phyloP scores from a whole-genome alignment of 2,888 invertebrate species.

The Acanthosepion pharaonis region DNA sequence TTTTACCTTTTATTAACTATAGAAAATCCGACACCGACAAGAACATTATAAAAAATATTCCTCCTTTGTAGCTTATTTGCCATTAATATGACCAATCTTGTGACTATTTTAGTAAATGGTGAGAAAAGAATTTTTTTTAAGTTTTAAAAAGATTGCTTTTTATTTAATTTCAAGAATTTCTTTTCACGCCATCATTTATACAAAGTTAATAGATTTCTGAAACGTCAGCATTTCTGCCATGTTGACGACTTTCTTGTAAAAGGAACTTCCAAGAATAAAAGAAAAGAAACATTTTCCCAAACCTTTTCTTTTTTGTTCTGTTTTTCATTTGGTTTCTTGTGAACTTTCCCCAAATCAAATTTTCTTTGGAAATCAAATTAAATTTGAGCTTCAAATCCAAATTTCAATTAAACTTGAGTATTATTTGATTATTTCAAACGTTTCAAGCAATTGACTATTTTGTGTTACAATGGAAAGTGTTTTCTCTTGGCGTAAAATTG shows the following conservation, averaged over 20 bases:
- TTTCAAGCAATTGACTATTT: not conserved
- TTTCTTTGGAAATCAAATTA: not conserved
- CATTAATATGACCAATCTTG: not conserved
- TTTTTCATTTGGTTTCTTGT: not conserved
- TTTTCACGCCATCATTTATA: not conserved
- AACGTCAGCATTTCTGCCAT: not conserved
- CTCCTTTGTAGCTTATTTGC: not conserved
- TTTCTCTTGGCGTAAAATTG: not conserved
- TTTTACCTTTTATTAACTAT: too few species aligned
- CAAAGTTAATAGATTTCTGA: not conserved
- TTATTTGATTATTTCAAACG: constrained; percentile 33
- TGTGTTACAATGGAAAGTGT: not conserved
- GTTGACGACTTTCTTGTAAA: not conserved
- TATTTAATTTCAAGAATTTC: not conserved
- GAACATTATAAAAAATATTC: not conserved
- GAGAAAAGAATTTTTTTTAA: not conserved
- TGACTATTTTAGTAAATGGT: not conserved
- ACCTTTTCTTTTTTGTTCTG: not conserved
- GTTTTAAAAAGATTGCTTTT: constrained; percentile 16
- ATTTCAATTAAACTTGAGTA: not conserved
- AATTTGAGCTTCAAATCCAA: not conserved
- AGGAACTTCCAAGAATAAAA: not conserved
- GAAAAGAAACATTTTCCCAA: not conserved
- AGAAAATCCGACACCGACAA: too few species aligned
- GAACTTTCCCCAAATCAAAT: not conserved